Evolutionary conservation across 2,113 vertebrate species (phyloP), one percentile per base, ranked within the genome.

Genomic region (Piliocolobus tephrosceles): DNA sequence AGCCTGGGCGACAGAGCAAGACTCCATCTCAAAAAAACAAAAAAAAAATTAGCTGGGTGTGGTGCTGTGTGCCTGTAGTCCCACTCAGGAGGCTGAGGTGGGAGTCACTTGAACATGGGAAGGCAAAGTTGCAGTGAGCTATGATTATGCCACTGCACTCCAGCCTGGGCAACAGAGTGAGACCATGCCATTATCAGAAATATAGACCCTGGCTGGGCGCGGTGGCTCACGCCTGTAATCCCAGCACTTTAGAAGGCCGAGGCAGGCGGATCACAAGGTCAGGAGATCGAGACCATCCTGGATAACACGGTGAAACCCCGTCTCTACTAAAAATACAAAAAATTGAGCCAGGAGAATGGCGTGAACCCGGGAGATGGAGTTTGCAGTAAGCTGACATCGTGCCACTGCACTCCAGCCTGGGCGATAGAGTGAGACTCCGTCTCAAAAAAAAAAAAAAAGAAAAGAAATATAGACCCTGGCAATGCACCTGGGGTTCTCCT

Each of bases 401-500:
- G 2, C 72, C 72, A 43, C 38, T 25, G 38, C 38, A 73, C 23
- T 45, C 23, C 25, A 75, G 72, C 12, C 23, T 27, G 40, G 72
- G 40, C 14, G 8, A 75, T 23, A 75, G 72, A 75, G 40, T 14
- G 43, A 75, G 40, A 75, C 38, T 43, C 43, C 43, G 43, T 43
- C 43, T 43, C 43, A 43, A 43, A 43, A 43, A 43, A 43, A 43
- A 43, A 43, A 43, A 43, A 43, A 43, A 43, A 6, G 43, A 43
- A 43, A 43, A 43, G 84, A 94, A 92, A 78, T 88, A 58, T 16
- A 93, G 52, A 64, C 13, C 61, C 76, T 88, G 57, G 58, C 66
- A 93, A 93, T 32, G 47, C 55, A 96, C n/a, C 64, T 79, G 80
- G 25, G 13, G 27, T 82, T 95, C 91, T 84, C 61, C 66, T 92